Base-by-base conservation (phyloP, 2,888 invertebrate species). In the Aphodius sticticus region DNA sequence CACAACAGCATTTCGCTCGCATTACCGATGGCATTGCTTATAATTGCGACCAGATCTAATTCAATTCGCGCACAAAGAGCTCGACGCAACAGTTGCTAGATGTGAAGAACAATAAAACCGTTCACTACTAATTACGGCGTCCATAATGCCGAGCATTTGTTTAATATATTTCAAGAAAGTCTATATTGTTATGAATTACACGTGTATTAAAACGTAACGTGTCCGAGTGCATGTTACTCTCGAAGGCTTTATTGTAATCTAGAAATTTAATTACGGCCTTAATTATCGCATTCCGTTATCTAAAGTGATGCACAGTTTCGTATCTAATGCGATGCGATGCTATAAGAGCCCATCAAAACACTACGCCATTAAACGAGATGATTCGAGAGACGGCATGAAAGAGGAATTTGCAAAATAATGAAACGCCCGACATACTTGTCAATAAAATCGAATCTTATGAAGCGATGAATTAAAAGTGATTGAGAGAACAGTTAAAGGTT, bases 181-280 rank as follows among this genome's bases (percentile, higher is more conserved):
- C 35, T 74, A 37, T n/a, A 74, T 37, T 74, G 35, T 74, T 35
- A 74, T 74, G 74, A 74, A 74, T 74, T 37, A 37, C 35, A 35
- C 74, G 74, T 36, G 74, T 74, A 53, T 53, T 53, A 53, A 53
- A 53, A 53, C 53, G 53, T 53, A 53, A 53, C 53, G 53, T 53
- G 53, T 53, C 53, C 53, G 53, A 53, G 53, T 53, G 53, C 53
- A 53, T 53, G 53, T 53, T 53, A 35, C 36, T 36, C 74, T 74
- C 74, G 74, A 36, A 36, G 74, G 37, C 37, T 15, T 37, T 74
- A 53, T 74, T 74, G 74, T 74, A 37, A 74, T 74, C 74, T 35
- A 37, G 74, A 74, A 74, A 74, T 74, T 74, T 74, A 74, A 74
- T 74, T 74, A 74, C 74, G 74, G 36, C 74, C 36, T 74, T 74